phyloP scores from a whole-genome alignment of 1,140 invertebrate species.

The Chrysomallon squamiferum region DNA sequence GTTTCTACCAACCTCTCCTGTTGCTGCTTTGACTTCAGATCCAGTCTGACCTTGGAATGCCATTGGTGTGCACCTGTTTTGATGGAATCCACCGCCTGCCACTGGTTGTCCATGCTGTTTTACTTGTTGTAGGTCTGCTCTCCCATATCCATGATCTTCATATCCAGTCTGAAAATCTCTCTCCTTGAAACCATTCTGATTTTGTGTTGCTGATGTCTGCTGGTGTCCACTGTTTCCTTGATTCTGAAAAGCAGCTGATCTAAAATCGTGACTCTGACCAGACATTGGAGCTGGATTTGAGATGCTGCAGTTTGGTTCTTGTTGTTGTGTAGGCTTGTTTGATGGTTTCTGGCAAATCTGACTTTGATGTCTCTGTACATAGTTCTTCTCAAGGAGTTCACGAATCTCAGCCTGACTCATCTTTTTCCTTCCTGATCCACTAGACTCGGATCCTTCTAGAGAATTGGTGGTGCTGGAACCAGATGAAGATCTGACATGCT shows the following conservation, averaged over 20 bases:
- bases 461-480: conserved; percentile 21
- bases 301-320: not conserved
- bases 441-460: conserved; percentile 22
- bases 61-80: no score
- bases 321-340: not conserved
- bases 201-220: no score
- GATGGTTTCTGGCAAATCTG: not conserved
- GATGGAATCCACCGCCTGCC: no score
- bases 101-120: no score
- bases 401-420: conserved; percentile 36
- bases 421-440: conserved; percentile 14
- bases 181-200: no score
- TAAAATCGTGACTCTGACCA: not conserved
- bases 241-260: no score
- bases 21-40: not conserved
- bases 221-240: no score
- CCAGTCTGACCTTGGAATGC: not conserved
- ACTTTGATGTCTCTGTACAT: conserved; percentile 15
- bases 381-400: conserved; percentile 32
- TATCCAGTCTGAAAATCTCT: no score
- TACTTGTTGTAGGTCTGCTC: no score
- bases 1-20: conserved; percentile 11
- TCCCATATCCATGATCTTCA: no score
- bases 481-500: conserved; percentile 13
- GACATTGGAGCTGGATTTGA: not conserved